phyloP scores from a whole-genome alignment of 2,888 invertebrate species.

The Notocelia uddmanniana region DNA sequence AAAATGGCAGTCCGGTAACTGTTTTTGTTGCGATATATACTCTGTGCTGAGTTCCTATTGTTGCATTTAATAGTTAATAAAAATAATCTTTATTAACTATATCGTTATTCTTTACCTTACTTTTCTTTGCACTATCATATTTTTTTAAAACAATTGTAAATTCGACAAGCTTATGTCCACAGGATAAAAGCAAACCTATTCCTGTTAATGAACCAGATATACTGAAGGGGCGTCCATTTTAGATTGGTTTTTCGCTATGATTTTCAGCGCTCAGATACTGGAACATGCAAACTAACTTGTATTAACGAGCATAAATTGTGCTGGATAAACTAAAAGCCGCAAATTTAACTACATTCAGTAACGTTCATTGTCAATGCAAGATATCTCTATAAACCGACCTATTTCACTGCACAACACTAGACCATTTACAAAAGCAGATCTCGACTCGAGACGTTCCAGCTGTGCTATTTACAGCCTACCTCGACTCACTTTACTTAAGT shows the following conservation, averaged over 20 bases:
- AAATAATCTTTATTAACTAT: too few relatives aligned
- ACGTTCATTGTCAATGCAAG: constrained; percentile 8
- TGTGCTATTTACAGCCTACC: background rate
- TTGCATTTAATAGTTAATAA: background rate
- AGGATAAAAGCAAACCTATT: too few relatives aligned
- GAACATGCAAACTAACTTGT: too few relatives aligned
- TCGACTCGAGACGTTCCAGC: constrained; percentile 66
- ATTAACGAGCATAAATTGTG: background rate
- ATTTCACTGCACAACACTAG: constrained; percentile 41
- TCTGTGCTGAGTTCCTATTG: constrained; percentile 12
- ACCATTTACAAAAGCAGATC: constrained; percentile 70
- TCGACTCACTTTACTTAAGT: background rate
- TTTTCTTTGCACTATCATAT: too few relatives aligned
- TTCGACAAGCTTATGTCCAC: too few relatives aligned
- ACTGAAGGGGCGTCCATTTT: too few relatives aligned
- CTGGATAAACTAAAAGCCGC: background rate
- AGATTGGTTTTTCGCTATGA: too few relatives aligned
- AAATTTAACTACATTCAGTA: background rate
- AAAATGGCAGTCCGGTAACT: constrained; percentile 28
- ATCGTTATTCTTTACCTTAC: too few relatives aligned
- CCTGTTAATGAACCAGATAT: too few relatives aligned
- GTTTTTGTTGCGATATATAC: constrained; percentile 4
- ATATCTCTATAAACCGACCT: constrained; percentile 13
- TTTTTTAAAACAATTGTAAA: too few relatives aligned
- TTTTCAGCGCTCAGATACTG: too few relatives aligned